Evolutionary conservation across 1,140 invertebrate genomes (phyloP), one percentile per base, ranked within the genome.

Genomic region (Sinonovacula constricta): DNA sequence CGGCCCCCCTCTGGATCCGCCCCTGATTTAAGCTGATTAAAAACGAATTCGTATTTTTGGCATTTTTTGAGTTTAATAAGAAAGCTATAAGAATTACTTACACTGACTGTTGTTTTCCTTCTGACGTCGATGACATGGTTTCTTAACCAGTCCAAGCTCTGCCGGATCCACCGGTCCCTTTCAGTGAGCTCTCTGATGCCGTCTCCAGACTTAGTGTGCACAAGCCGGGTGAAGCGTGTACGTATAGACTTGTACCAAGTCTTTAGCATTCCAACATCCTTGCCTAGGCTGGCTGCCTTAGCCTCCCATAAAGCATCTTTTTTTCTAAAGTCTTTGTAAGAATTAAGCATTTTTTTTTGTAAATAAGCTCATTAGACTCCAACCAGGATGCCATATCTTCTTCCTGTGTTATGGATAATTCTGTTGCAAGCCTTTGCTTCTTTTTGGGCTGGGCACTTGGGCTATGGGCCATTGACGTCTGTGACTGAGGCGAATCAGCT

Each of bases 31-130:
- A n/a, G n/a, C n/a, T 49, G n/a, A n/a, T 49, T n/a, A 49, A 49
- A 12, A 12, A n/a, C 45, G n/a, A 49, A 49, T 49, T 49, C 45
- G 45, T 12, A 12, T 49, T 49, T 49, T 12, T n/a, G 10, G 45
- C 10, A 12, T 49, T n/a, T 49, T 49, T 10, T 12, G 10, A n/a
- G 10, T 12, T 49, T 12, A 49, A 49, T 49, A 49, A n/a, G 45
- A 49, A 49, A 10, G n/a, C n/a, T n/a, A n/a, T n/a, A n/a, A n/a
- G n/a, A n/a, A n/a, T 49, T 49, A 49, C 45, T 49, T 49, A 49
- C 45, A 49, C 45, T 49, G 45, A n/a, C 45, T 12, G 45, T 49
- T 49, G 45, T n/a, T 49, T 49, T 49, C 45, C n/a, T 49, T 49
- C n/a, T 49, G 10, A n/a, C 45, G n/a, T n/a, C n/a, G n/a, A n/a